Percentiles rank a stretch among this genome's conserved stretches.
Conservation (phyloP, 2,888 invertebrate species). For the Eupithecia subumbrata region DNA sequence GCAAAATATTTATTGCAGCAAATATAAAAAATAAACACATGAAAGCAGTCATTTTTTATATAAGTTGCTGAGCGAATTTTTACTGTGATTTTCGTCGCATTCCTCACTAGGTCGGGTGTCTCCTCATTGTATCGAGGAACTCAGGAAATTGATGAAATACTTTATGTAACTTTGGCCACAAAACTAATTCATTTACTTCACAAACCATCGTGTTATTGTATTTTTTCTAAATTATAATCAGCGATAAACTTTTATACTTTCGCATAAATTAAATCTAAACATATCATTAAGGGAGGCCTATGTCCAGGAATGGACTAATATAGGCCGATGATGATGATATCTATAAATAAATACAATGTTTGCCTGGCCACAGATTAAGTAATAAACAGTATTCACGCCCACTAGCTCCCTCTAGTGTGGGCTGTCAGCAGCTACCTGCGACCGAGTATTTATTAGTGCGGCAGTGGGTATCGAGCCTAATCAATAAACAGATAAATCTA, state of each 20-base stretch:
- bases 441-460: slow-evolving; percentile 34
- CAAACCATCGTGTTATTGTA: neutral
- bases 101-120: too few relatives aligned
- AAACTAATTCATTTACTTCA: neutral
- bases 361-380: neutral
- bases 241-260: neutral
- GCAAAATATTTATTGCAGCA: too few relatives aligned
- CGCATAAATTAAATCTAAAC: too few relatives aligned
- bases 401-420: slow-evolving; percentile 32
- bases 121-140: too few relatives aligned
- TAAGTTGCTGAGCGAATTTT: too few relatives aligned
- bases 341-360: neutral
- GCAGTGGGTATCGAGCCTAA: slow-evolving; percentile 27
- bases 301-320: too few relatives aligned
- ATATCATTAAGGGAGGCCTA: too few relatives aligned
- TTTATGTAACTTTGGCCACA: neutral
- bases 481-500: slow-evolving; percentile 38
- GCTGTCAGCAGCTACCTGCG: slow-evolving; percentile 40
- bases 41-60: too few relatives aligned
- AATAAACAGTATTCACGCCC: slow-evolving; percentile 32
- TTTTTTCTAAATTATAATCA: neutral
- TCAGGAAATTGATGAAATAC: neutral
- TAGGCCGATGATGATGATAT: too few relatives aligned
- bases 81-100: too few relatives aligned
- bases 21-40: too few relatives aligned